Evolutionary conservation across 2,888 invertebrate species (phyloP).

Genomic region (Syrista parreyssii): DNA sequence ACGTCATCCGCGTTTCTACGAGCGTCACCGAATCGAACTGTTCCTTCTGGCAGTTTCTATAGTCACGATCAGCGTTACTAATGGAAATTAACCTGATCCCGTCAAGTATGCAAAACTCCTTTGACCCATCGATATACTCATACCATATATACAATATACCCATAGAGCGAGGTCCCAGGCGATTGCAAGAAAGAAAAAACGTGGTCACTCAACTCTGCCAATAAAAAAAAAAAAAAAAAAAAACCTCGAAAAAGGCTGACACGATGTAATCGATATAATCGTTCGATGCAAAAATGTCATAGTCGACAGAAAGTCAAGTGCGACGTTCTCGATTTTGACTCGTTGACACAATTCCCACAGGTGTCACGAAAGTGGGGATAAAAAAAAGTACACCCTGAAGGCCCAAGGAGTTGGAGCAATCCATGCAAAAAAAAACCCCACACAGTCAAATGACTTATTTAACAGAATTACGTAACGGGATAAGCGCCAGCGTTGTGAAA

Average conservation of each 20-base stretch:
- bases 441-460: neutral
- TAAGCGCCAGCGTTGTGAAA: neutral
- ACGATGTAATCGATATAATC: neutral
- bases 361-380: neutral
- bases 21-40: neutral
- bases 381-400: neutral
- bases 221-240: neutral
- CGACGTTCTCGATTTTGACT: neutral
- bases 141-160: neutral
- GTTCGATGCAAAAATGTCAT: conserved; percentile 12
- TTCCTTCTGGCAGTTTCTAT: neutral
- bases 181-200: neutral
- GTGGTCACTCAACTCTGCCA: neutral
- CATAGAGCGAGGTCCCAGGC: neutral
- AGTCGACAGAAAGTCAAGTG: neutral
- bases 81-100: neutral
- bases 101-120: neutral
- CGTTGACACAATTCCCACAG: conserved; percentile 2
- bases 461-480: neutral
- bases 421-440: neutral
- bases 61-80: neutral
- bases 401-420: neutral
- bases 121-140: neutral
- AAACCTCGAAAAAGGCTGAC: neutral
- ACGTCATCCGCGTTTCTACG: neutral